phyloP scores from a whole-genome alignment of 2,888 invertebrate species.

The Subacronicta megacephala region DNA sequence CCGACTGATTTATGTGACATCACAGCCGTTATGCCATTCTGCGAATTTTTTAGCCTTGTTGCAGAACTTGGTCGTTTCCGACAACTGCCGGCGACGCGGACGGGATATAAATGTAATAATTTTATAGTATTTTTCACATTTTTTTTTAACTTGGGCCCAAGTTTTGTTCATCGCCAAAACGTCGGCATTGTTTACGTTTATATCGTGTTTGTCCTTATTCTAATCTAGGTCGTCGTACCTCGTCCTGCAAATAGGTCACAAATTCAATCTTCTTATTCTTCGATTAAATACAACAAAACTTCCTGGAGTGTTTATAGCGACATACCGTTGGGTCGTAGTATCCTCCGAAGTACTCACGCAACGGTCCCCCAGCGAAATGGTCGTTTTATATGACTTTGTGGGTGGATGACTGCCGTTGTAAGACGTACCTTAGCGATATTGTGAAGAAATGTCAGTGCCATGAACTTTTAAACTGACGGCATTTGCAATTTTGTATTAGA shows the following conservation, averaged over 20 bases:
- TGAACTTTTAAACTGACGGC: conserved; percentile 57
- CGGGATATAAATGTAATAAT: conserved; percentile 20
- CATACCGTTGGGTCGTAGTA: conserved; percentile 28
- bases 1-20: conserved; percentile 64
- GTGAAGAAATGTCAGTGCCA: conserved; percentile 63
- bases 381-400: conserved; percentile 60
- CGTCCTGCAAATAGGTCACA: conserved; percentile 8
- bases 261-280: conserved; percentile 27
- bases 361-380: conserved; percentile 53
- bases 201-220: conserved; percentile 13
- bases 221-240: conserved; percentile 25
- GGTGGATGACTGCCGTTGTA: conserved; percentile 31
- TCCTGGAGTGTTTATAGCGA: conserved; percentile 46
- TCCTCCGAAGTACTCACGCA: conserved; percentile 39
- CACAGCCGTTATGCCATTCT: conserved; percentile 44
- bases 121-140: neutral
- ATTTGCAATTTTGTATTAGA: conserved; percentile 36
- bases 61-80: conserved; percentile 53
- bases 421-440: conserved; percentile 27
- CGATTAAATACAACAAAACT: conserved; percentile 47
- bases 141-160: too few relatives aligned
- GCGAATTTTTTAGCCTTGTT: conserved; percentile 48
- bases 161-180: neutral
- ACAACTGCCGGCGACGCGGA: conserved; percentile 59
- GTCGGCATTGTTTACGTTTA: conserved; percentile 25